These are phyloP conservation scores for Scomber colias DNA, from an alignment of 2,113 vertebrate genomes.

Conservation along the genomic window DNA sequence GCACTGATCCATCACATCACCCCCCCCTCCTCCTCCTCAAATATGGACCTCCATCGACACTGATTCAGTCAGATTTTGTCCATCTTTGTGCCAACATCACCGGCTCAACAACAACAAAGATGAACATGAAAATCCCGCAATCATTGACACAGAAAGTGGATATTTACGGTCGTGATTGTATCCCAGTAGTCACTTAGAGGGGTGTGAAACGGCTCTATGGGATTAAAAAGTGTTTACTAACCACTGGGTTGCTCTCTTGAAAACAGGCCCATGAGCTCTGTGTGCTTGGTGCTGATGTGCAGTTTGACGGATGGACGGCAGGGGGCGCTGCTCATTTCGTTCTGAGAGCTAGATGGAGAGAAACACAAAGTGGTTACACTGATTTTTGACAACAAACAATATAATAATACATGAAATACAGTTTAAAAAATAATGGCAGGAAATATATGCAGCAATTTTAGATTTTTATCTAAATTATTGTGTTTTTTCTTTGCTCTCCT, in stretches of 20 bases:
- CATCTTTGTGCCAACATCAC: constrained; percentile 1
- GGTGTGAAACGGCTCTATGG: constrained; percentile 53
- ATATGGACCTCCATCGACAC: constrained; percentile 17
- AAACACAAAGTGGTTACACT: constrained; percentile 18
- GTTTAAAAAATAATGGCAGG: constrained; percentile 4
- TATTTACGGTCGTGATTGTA: constrained; percentile 24
- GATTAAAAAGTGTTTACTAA: constrained; percentile 47
- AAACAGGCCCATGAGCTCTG: constrained; percentile 18
- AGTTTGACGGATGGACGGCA: constrained; percentile 59
- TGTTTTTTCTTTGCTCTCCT: not conserved
- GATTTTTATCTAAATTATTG: not conserved
- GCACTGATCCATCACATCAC: constrained; percentile 57
- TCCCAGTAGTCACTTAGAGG: constrained; percentile 39
- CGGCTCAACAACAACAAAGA: not conserved
- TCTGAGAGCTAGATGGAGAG: constrained; percentile 22
- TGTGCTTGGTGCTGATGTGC: constrained; percentile 27
- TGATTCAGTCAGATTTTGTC: constrained; percentile 2
- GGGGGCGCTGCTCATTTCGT: constrained; percentile 82
- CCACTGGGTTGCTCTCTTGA: constrained; percentile 7
- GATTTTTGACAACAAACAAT: constrained; percentile 14
- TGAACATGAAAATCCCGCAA: not conserved
- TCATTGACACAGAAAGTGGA: constrained; percentile 25
- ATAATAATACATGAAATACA: constrained; percentile 3
- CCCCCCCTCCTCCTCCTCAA: not conserved
- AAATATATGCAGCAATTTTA: constrained; percentile 11